These are phyloP conservation scores for Argynnis bischoffii DNA, from an alignment of 2,888 invertebrate species.

Conservation along the genomic window DNA sequence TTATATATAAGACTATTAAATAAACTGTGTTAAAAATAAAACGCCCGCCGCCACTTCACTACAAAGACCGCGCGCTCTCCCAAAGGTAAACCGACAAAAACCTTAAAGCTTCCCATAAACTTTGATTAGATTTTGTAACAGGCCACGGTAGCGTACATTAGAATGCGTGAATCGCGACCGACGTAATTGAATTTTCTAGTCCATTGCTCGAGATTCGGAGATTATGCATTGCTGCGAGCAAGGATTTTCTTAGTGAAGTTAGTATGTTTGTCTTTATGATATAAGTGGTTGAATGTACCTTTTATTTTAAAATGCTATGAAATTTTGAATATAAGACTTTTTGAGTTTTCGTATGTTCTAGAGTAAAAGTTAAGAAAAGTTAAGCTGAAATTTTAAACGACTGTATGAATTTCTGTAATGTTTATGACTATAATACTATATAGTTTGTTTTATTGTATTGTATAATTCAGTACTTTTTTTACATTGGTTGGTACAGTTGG, in stretches of 20 bases:
- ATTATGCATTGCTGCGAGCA: conserved; percentile 53
- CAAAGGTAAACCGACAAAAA: conserved; percentile 69
- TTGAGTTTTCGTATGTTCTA: not conserved
- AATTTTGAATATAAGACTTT: conserved; percentile 3
- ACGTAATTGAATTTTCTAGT: conserved; percentile 79
- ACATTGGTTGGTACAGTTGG: no score
- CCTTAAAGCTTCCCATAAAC: conserved; percentile 75
- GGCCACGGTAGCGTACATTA: conserved; percentile 67
- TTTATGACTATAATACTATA: no score
- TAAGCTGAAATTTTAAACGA: no score
- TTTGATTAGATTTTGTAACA: conserved; percentile 78
- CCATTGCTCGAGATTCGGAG: conserved; percentile 67
- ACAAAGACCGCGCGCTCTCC: conserved; percentile 21
- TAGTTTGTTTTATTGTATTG: no score
- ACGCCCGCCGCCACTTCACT: not conserved
- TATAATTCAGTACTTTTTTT: no score
- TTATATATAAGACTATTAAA: no score
- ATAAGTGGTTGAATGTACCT: not conserved
- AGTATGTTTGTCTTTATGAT: conserved; percentile 32
- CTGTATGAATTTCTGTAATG: not conserved
- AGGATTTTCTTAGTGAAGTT: conserved; percentile 43
- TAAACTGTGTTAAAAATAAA: conserved; percentile 3
- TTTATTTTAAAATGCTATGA: not conserved
- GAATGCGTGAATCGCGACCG: conserved; percentile 74
- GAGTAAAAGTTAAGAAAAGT: not conserved